These are phyloP conservation scores for Automeris io DNA, from an alignment of 2,888 invertebrate genomes.

Conservation along the genomic window DNA sequence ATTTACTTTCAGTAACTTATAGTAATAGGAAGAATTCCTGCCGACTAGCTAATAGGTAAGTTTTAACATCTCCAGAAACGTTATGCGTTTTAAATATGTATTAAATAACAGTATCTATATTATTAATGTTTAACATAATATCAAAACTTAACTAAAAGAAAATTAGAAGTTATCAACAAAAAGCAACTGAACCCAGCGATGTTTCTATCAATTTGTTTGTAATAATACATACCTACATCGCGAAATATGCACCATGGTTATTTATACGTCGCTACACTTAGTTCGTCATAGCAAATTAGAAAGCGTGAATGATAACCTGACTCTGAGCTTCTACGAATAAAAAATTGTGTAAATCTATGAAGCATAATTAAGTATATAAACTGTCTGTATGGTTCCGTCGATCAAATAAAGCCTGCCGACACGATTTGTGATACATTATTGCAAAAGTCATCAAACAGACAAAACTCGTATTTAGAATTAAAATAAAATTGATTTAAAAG, in stretches of 20 bases:
- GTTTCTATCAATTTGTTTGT: background rate
- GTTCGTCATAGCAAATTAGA: conserved; percentile 69
- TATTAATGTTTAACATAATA: too few relatives aligned
- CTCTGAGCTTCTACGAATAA: conserved; percentile 26
- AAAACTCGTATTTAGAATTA: background rate
- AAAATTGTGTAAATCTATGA: conserved; percentile 1
- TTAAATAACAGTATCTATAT: too few relatives aligned
- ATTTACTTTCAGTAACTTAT: too few relatives aligned
- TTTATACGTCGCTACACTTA: conserved; percentile 33
- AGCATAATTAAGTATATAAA: conserved; percentile 1
- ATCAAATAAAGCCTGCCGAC: background rate
- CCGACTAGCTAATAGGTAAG: too few relatives aligned
- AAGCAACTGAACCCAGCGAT: background rate
- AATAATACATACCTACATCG: background rate
- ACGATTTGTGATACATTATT: too few relatives aligned
- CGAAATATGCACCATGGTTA: conserved; percentile 25
- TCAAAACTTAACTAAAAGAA: too few relatives aligned
- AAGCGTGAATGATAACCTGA: conserved; percentile 50
- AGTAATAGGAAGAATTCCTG: too few relatives aligned
- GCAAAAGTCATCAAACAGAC: too few relatives aligned
- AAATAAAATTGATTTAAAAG: conserved; percentile 11
- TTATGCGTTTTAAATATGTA: too few relatives aligned
- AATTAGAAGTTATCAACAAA: background rate
- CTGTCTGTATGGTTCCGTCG: background rate
- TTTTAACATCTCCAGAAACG: too few relatives aligned